Evolutionary conservation across 2,888 invertebrate species (phyloP), one percentile per base, ranked within the genome.

Genomic region (Drosophila atripex): DNA sequence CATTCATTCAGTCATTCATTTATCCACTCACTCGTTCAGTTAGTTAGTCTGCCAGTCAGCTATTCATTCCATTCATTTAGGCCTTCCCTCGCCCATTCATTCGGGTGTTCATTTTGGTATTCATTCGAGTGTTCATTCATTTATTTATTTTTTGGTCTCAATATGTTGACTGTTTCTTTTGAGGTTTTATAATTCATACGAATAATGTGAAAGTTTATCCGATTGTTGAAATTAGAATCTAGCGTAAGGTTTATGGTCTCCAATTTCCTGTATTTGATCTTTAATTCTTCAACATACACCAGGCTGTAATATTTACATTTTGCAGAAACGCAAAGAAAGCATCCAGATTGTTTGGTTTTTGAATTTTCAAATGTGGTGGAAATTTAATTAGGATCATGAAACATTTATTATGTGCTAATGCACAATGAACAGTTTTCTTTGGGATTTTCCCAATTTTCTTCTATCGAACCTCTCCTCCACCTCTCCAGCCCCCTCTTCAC

Each of bases 1-100:
- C 55, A 73, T 84, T 71, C 73, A 73, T 58, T 70, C 69, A 58
- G 25, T 38, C 51, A 32, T 14, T 35, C 38, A 45, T 28, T 25
- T 38, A 41, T 18, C 6, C 28, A n/a, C 28, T 28, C 14, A 54
- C 41, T 53, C 68, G 58, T 50, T 75, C 30, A 23, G 30, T 14
- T 35, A 54, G 45, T 60, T 46, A 59, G 59, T 28, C 59, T 38
- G 21, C 38, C 38, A 57, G 45, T 60, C 60, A 46, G 25, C 45
- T 59, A 58, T 60, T 60, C 59, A 47, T 38, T 61, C 38, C 46
- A 60, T 60, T 60, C 58, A 60, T 60, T 59, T 45, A 41, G 16
- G 32, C 46, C 58, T 60, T 60, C 58, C 45, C 58, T 28, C 64
- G 64, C 35, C 35, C 28, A 60, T 58, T 58, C 58, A 60, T 59